phyloP scores from a whole-genome alignment of 2,797 vertebrate genomes.

The Psittacula echo region DNA sequence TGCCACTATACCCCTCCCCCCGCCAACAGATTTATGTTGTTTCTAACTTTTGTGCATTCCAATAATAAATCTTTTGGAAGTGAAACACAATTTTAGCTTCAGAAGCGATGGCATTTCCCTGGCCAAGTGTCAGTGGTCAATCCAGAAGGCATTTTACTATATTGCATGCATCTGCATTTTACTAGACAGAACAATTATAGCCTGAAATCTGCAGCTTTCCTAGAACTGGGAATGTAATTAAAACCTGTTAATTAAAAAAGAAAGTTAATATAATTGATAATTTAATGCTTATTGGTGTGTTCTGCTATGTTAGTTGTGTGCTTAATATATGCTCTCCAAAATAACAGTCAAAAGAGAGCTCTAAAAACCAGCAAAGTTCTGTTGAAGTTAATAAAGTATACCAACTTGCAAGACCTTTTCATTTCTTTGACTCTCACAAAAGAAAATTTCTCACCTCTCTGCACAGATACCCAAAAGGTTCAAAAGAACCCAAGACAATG shows the following conservation, averaged over 20 bases:
- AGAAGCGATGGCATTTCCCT: background rate
- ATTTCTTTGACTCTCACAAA: background rate
- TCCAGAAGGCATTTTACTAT: background rate
- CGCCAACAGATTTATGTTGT: background rate
- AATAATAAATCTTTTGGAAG: background rate
- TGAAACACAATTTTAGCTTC: background rate
- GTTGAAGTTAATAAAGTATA: background rate
- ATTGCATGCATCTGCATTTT: background rate
- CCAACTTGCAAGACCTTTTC: background rate
- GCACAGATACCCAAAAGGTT: background rate
- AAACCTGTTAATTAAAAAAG: background rate
- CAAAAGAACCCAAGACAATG: background rate
- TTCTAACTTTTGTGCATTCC: background rate
- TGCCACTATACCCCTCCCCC: accelerated
- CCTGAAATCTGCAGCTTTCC: background rate
- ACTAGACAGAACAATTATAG: background rate
- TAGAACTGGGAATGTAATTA: background rate
- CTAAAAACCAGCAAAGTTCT: background rate
- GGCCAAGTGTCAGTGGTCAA: background rate
- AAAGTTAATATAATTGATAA: background rate
- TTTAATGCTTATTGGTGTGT: background rate
- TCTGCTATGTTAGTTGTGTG: background rate
- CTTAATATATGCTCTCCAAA: background rate
- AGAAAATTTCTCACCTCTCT: background rate
- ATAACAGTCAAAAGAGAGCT: background rate